A percentile compares a stretch with the other conserved stretches of the same genome.
Evolutionary conservation across 2,113 vertebrate species (phyloP).

Genomic region (Egretta garzetta): DNA sequence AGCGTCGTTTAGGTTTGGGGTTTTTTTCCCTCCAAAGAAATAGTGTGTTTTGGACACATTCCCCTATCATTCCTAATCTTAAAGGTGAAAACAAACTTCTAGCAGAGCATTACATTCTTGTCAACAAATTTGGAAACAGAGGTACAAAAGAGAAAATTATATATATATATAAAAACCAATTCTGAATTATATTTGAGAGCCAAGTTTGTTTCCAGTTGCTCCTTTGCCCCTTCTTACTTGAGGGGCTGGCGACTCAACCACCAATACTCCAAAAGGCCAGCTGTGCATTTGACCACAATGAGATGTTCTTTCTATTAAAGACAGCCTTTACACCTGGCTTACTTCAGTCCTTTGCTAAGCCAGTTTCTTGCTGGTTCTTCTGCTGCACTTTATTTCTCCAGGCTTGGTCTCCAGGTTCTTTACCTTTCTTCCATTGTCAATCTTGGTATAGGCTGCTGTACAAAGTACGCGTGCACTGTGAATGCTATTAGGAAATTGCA

Average conservation of each 20-base stretch:
- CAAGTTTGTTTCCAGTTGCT: neutral
- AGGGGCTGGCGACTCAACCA: neutral
- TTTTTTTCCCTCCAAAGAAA: neutral
- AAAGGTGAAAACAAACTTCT: neutral
- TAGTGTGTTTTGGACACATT: neutral
- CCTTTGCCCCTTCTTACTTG: neutral
- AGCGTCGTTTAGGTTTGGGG: neutral
- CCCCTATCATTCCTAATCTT: neutral
- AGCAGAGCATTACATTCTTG: neutral
- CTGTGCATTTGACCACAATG: neutral
- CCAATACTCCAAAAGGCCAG: neutral
- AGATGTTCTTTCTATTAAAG: neutral
- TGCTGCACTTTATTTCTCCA: neutral
- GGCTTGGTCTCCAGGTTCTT: neutral
- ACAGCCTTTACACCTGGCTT: neutral
- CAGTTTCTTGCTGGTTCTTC: neutral
- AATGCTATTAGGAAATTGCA: slow-evolving; percentile 29
- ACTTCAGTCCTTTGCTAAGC: neutral
- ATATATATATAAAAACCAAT: neutral
- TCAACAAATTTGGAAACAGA: neutral
- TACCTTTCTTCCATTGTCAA: neutral
- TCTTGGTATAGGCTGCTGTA: neutral
- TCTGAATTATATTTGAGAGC: neutral
- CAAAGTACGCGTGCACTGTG: neutral
- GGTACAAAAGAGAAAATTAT: neutral